Evolutionary conservation across 1,140 invertebrate species (phyloP).

Genomic region (Papilio machaon): DNA sequence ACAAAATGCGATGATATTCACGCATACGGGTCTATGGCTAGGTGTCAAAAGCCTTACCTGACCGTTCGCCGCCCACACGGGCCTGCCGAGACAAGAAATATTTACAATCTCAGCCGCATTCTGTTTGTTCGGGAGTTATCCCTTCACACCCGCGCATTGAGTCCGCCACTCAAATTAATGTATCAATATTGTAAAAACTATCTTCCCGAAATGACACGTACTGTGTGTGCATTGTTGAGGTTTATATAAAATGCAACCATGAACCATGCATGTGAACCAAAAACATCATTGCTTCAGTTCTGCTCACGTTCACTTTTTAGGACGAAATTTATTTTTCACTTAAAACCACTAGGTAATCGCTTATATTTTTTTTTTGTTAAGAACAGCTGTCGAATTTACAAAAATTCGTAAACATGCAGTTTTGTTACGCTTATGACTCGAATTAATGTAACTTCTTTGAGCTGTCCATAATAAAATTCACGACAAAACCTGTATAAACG

Average conservation of each 20-base stretch:
- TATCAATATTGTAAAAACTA: slow-evolving; percentile 63
- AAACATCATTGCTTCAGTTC: neutral
- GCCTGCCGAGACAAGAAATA: slow-evolving; percentile 61
- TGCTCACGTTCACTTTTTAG: neutral
- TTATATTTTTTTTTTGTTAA: neutral
- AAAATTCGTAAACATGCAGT: neutral
- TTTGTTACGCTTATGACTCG: slow-evolving; percentile 62
- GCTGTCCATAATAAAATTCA: slow-evolving; percentile 71
- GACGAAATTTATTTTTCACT: neutral
- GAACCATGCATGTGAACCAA: neutral
- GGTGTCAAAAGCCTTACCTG: slow-evolving; percentile 81
- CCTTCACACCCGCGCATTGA: slow-evolving; percentile 68
- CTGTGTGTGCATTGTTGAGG: slow-evolving; percentile 33
- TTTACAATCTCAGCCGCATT: slow-evolving; percentile 72
- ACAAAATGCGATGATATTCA: slow-evolving; percentile 74
- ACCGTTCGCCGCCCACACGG: slow-evolving; percentile 71
- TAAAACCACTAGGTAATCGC: neutral
- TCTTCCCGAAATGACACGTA: slow-evolving; percentile 59
- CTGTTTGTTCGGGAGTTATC: slow-evolving; percentile 76
- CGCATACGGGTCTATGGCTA: slow-evolving; percentile 62
- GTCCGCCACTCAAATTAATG: slow-evolving; percentile 74
- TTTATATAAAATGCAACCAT: neutral
- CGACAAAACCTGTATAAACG: slow-evolving; percentile 78
- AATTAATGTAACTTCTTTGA: slow-evolving; percentile 69
- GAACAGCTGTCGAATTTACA: neutral